phyloP scores from a whole-genome alignment of 2,888 invertebrate species.

The Yponomeuta sedellus region DNA sequence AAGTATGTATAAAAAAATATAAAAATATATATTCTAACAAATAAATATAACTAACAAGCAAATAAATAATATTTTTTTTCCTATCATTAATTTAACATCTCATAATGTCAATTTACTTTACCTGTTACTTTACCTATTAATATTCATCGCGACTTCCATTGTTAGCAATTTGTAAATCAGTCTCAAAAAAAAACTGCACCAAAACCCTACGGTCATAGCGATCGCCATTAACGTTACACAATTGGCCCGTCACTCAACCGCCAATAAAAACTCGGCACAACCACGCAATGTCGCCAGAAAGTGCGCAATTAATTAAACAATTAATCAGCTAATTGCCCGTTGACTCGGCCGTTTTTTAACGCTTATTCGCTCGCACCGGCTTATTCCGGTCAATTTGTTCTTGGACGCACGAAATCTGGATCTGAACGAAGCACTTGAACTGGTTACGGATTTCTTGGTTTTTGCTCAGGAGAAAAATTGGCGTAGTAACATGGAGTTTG shows the following conservation, averaged over 20 bases:
- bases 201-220: not conserved
- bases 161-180: no score
- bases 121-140: no score
- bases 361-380: slow-evolving; percentile 25
- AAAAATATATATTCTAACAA: no score
- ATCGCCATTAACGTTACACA: not conserved
- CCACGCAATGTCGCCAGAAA: slow-evolving; percentile 39
- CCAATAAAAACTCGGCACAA: slow-evolving; percentile 29
- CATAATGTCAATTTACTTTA: no score
- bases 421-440: slow-evolving; percentile 22
- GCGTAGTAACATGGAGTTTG: not conserved
- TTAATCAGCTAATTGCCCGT: slow-evolving; percentile 71
- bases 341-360: slow-evolving; percentile 61
- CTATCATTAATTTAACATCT: no score
- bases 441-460: slow-evolving; percentile 6
- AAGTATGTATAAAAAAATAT: no score
- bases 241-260: not conserved
- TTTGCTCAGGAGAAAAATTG: not conserved
- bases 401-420: slow-evolving; percentile 36
- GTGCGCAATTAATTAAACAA: slow-evolving; percentile 74
- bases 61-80: no score
- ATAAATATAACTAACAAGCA: no score
- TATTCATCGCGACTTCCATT: no score
- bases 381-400: slow-evolving; percentile 58
- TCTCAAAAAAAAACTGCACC: no score